A percentile compares a stretch with the other conserved stretches of the same genome.
These are phyloP conservation scores for Heliconius congener DNA, from an alignment of 1,140 invertebrate genomes.

Conservation along the genomic window DNA sequence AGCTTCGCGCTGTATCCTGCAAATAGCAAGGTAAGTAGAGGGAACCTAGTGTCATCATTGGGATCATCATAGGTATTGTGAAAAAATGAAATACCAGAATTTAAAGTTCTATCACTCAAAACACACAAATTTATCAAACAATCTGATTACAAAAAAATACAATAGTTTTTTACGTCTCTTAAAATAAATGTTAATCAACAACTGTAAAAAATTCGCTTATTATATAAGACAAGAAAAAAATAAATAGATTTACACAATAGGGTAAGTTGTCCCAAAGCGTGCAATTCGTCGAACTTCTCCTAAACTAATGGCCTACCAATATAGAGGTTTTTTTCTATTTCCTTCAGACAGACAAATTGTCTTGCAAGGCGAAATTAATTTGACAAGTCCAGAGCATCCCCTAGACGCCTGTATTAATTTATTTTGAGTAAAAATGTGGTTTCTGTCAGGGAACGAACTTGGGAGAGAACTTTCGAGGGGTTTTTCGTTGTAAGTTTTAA, in stretches of 20 bases:
- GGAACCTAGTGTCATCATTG: background rate
- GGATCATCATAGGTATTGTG: background rate
- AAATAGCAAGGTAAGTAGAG: too few species aligned
- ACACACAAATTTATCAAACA: background rate
- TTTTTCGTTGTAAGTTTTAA: background rate
- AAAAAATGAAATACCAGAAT: too few species aligned
- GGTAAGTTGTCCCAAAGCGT: slow-evolving; percentile 25
- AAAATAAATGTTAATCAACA: background rate
- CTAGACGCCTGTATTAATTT: slow-evolving; percentile 74
- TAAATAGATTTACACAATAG: slow-evolving; percentile 7
- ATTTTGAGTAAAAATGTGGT: slow-evolving; percentile 75
- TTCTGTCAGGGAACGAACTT: slow-evolving; percentile 47
- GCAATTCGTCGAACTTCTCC: slow-evolving; percentile 44
- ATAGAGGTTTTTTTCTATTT: slow-evolving; percentile 60
- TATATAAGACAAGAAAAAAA: background rate
- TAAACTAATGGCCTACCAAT: slow-evolving; percentile 61
- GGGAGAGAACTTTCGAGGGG: background rate
- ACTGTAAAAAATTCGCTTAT: background rate
- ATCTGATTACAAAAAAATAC: background rate
- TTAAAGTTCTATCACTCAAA: background rate
- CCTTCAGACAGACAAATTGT: slow-evolving; percentile 71
- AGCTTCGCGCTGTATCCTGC: too few species aligned
- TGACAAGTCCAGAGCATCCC: slow-evolving; percentile 71
- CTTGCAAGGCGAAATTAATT: slow-evolving; percentile 77
- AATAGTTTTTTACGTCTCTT: background rate